Evolutionary conservation across 1,140 invertebrate genomes (phyloP).

Genomic region (Neodiprion pinetum): DNA sequence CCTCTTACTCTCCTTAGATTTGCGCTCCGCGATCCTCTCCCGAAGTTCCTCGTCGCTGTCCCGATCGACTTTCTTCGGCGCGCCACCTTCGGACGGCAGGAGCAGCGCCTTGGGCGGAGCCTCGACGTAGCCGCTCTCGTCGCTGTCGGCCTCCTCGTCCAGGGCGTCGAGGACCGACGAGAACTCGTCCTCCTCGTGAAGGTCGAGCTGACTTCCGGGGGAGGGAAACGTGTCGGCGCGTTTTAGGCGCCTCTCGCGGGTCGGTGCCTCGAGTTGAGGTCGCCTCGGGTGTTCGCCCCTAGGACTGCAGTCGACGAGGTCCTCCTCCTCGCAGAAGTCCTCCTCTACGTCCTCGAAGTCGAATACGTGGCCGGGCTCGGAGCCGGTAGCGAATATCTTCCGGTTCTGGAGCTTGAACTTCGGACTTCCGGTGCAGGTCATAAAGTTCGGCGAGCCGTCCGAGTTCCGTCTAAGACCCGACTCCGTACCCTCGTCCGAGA

Average conservation of each 20-base stretch:
- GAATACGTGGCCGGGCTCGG: conserved; percentile 41
- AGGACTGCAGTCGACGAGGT: conserved; percentile 56
- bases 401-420: conserved; percentile 32
- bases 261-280: too few species aligned
- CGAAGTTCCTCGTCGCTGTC: too few species aligned
- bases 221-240: conserved; percentile 31
- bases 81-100: conserved; percentile 8
- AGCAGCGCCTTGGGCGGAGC: conserved; percentile 53
- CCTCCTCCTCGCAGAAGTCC: conserved; percentile 52
- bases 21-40: too few species aligned
- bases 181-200: conserved; percentile 33
- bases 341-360: conserved; percentile 57
- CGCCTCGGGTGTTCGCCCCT: conserved; percentile 49
- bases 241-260: conserved; percentile 27
- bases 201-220: conserved; percentile 24
- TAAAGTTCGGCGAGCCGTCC: conserved; percentile 55
- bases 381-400: conserved; percentile 33
- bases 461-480: conserved; percentile 49
- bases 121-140: conserved; percentile 66
- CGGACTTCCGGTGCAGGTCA: conserved; percentile 53
- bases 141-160: conserved; percentile 59
- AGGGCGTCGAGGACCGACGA: conserved; percentile 52
- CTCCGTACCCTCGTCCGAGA: conserved; percentile 31
- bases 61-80: too few species aligned
- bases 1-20: too few species aligned